phyloP scores from a whole-genome alignment of 1,140 invertebrate species.

The Schlechtendalia chinensis region DNA sequence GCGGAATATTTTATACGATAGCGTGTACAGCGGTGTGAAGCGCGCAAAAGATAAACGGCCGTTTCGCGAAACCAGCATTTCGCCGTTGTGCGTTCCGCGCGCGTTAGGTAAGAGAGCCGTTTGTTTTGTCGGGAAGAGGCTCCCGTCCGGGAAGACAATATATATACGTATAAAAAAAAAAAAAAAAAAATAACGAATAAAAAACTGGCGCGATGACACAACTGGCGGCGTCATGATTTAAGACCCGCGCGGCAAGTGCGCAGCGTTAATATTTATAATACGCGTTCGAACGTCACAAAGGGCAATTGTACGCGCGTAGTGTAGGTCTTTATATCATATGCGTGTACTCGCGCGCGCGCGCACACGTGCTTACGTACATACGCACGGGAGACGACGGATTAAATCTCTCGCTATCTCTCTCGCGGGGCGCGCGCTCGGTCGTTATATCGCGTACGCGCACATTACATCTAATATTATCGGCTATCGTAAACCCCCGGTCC shows the following conservation, averaged over 20 bases:
- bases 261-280: slow-evolving; percentile 46
- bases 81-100: neutral
- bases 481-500: slow-evolving; percentile 11
- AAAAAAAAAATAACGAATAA: slow-evolving; percentile 15
- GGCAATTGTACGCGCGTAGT: slow-evolving; percentile 34
- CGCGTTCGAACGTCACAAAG: slow-evolving; percentile 45
- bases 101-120: neutral
- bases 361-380: too few relatives aligned
- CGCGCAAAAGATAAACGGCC: too few relatives aligned
- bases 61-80: too few relatives aligned
- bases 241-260: slow-evolving; percentile 28
- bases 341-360: neutral
- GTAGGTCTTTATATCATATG: slow-evolving; percentile 25
- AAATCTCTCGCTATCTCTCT: neutral
- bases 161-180: too few relatives aligned
- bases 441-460: too few relatives aligned
- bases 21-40: too few relatives aligned
- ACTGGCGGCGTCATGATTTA: slow-evolving; percentile 39
- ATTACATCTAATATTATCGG: slow-evolving; percentile 29
- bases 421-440: too few relatives aligned
- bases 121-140: slow-evolving; percentile 14
- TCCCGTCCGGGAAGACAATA: slow-evolving; percentile 12
- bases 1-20: neutral
- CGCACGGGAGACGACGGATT: slow-evolving; percentile 31
- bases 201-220: slow-evolving; percentile 43